Evolutionary conservation across 1,140 invertebrate species (phyloP).

Genomic region (Dendroctonus ponderosae): DNA sequence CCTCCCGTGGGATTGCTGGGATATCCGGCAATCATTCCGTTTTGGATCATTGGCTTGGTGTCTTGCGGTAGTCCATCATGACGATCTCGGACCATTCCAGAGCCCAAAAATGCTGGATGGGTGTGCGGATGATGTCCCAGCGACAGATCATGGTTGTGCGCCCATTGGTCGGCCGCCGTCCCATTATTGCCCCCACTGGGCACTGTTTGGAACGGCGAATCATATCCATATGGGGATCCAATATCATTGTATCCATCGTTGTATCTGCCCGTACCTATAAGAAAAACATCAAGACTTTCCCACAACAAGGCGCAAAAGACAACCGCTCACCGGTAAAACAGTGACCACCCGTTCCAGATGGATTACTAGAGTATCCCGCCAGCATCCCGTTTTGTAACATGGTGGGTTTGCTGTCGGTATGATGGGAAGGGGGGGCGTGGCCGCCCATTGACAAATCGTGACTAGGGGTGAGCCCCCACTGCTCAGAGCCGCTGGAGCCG

Average conservation of each 20-base stretch:
- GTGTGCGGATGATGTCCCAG: conserved; percentile 57
- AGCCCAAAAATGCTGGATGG: conserved; percentile 60
- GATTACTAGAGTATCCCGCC: conserved; percentile 65
- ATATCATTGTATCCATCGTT: conserved; percentile 64
- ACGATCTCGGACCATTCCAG: conserved; percentile 51
- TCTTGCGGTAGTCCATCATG: conserved; percentile 57
- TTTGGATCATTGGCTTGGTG: conserved; percentile 72
- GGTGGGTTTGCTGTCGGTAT: conserved; percentile 67
- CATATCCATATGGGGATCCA: conserved; percentile 66
- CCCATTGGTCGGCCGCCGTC: conserved; percentile 56
- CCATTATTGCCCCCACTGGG: conserved; percentile 66
- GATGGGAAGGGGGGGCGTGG: conserved; percentile 47
- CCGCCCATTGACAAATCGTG: conserved; percentile 48
- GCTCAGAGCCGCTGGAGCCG: conserved; percentile 57
- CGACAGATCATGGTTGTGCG: conserved; percentile 53
- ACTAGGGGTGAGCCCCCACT: conserved; percentile 49
- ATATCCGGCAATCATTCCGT: conserved; percentile 70
- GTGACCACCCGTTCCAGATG: conserved; percentile 59
- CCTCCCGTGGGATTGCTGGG: conserved; percentile 58
- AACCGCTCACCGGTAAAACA: conserved; percentile 65
- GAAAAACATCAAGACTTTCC: neutral
- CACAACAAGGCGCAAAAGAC: too few relatives aligned
- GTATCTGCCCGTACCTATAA: conserved; percentile 57
- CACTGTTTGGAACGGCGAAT: conserved; percentile 77
- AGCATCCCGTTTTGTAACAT: conserved; percentile 71